Percentiles rank a stretch among this genome's conserved stretches.
Evolutionary conservation across 1,140 invertebrate genomes (phyloP).

Genomic region (Papilio glaucus): DNA sequence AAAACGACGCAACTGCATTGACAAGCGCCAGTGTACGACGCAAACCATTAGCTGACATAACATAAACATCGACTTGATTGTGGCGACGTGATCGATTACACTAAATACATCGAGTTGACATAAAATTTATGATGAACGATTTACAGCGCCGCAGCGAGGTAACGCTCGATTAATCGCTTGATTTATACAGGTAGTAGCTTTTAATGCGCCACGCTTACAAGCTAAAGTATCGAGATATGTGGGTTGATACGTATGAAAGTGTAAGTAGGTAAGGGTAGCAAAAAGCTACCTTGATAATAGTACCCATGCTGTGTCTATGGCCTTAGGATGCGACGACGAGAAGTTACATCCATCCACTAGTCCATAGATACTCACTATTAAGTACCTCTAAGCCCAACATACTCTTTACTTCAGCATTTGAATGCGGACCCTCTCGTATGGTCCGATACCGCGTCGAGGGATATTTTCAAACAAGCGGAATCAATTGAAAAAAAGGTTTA

Average conservation of each 20-base stretch:
- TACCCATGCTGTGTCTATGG: no score
- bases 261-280: no score
- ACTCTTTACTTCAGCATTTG: no score
- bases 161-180: conserved; percentile 6
- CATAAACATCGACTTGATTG: conserved; percentile 3
- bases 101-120: conserved; percentile 16
- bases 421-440: no score
- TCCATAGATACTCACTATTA: no score
- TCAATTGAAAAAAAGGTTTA: no score
- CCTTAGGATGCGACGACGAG: no score
- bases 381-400: no score
- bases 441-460: no score
- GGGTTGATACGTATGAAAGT: not conserved
- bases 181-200: not conserved
- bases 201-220: not conserved
- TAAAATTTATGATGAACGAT: conserved; percentile 19
- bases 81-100: conserved; percentile 3
- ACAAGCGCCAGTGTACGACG: not conserved
- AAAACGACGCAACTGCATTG: not conserved
- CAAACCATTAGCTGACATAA: not conserved
- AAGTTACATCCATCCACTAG: no score
- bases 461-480: no score
- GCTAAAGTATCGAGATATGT: not conserved
- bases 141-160: not conserved
- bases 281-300: no score